Evolutionary conservation across 2,888 invertebrate species (phyloP), one percentile per base, ranked within the genome.

Genomic region (Meloe dianella): DNA sequence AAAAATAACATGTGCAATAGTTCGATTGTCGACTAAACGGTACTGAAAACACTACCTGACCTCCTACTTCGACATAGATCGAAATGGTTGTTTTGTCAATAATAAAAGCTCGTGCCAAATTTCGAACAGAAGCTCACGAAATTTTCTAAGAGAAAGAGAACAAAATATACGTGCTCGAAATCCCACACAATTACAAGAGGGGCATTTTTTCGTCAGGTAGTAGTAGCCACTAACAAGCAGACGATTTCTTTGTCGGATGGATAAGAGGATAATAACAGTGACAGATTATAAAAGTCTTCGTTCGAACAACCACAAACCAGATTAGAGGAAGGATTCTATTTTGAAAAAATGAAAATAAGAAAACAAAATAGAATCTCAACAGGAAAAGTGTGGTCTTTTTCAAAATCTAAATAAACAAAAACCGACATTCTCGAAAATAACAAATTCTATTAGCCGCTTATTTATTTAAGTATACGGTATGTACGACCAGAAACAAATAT

Each of bases 1-100:
- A 60, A 47, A 60, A 60, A 60, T 56, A 60, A 64, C 24, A 24
- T 22, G 32, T 59, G 51, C 63, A 63, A 63, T 58, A 54, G 57
- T 57, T 54, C 54, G 60, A 54, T 60, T 57, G 56, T 60, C 64
- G 56, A 60, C 35, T 47, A 32, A 47, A 59, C 64, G 47, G 59
- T 32, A 24, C 54, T 30, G 22, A 12, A 51, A 38, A 60, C 22
- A 30, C 32, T 59, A 20, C 47, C 59, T 63, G 47, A 30, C 63
- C 51, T 47, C 29, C 47, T 30, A 32, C 47, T 57, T 57, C 27
- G 59, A 47, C 60, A 54, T 38, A 63, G 30, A 56, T 20, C 7
- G 17, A 51, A 27, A 27, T 3, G 4, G 27, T 27, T 27, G 27
- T 27, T 61, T 35, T n/a, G n/a, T 4, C 14, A 14, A 14, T 14